phyloP scores from a whole-genome alignment of 2,797 vertebrate genomes.

The Triplophysa yarkandensis region DNA sequence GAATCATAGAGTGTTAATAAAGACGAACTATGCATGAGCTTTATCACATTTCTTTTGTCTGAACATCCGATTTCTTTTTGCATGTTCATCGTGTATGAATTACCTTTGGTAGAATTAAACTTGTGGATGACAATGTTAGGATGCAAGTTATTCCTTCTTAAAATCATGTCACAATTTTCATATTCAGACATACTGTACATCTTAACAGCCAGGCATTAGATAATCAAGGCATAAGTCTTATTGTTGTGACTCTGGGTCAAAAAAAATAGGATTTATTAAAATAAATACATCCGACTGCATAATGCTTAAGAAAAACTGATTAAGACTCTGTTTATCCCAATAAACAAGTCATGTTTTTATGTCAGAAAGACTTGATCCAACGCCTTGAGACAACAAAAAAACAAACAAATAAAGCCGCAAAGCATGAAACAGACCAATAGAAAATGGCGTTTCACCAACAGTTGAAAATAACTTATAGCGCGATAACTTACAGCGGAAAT shows the following conservation, averaged over 20 bases:
- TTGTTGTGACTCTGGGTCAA: no score
- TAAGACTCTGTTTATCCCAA: no score
- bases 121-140: neutral
- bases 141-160: neutral
- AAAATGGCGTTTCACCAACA: constrained; percentile 3
- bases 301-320: no score
- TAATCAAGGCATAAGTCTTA: no score
- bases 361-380: neutral
- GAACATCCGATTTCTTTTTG: neutral
- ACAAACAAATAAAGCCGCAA: neutral
- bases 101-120: no score
- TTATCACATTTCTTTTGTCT: neutral
- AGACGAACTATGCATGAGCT: no score
- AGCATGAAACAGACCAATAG: neutral
- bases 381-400: neutral
- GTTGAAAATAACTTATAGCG: constrained; percentile 2
- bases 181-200: neutral
- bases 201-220: no score
- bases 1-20: neutral
- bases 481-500: neutral
- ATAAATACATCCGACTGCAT: no score
- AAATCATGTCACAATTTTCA: neutral
- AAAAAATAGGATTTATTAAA: no score
- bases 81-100: no score
- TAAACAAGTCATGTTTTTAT: neutral